Base-by-base conservation (phyloP, 2,113 vertebrate genomes). In the Monopterus albus region DNA sequence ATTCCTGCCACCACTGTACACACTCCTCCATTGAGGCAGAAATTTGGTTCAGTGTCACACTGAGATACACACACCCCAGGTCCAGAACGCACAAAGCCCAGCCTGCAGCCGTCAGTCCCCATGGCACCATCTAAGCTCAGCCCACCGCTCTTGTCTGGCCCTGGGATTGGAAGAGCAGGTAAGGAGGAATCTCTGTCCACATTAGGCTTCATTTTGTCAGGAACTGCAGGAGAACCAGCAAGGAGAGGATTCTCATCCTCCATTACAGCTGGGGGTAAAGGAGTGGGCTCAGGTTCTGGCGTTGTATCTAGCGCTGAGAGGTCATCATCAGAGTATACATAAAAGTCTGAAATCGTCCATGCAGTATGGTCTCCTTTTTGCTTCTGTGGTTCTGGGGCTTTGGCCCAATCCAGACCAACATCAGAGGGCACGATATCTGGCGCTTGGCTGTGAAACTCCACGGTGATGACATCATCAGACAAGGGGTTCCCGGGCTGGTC, bases 251-350 rank as follows among this genome's bases (percentile, higher is more conserved):
- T 93, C 62, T 93, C 93, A 13, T 94, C 92, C 33, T 92, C 89
- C 92, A 92, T 91, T 56, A 92, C 86, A 5, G 84, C 51, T 4
- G 87, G 86, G 0, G 85, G 88, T 0, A 93, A 94, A 1, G 93
- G 92, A 26, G 92, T 94, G 0, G 94, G 93, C 2, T 95, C 89
- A 0, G 96, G 95, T 2, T 95, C 95, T 3, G 94, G 91, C 9
- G 96, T 96, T 38, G 94, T 90, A 31, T 95, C 96, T 1, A 95
- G 92, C 6, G 95, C 95, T 0, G 96, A 95, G 87, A 95, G 94
- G 2, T 94, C 92, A 0, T 96, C 94, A 5, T 96, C 95, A 15
- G 95, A 93, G 0, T 97, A 95, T 5, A 96, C 95, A 0, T 97
- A 97, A 65, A 95, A 92, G 74, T 96, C 95, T 1, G 93, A 92